Base-by-base conservation (phyloP, 2,888 invertebrate species). In the Eumacrocentrus americanus region DNA sequence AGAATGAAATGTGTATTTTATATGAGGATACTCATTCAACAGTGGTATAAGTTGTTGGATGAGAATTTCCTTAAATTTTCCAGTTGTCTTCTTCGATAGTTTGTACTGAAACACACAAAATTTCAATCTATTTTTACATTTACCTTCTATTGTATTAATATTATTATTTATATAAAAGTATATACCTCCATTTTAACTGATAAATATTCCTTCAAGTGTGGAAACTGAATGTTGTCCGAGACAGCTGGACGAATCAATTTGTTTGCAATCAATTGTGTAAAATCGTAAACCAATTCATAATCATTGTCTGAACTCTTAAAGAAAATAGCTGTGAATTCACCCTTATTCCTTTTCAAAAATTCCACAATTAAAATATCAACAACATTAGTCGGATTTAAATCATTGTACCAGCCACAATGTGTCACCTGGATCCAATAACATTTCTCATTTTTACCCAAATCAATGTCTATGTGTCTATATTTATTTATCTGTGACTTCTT, bases 1-100 rank as follows among this genome's bases (percentile, higher is more conserved):
- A 6, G 50, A 54, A 12, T 61, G 58, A 34, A 68, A 68, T 0
- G 69, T 66, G 40, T 72, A 72, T 44, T 74, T 73, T n/a, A 70
- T 62, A 12, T 66, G 62, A 0, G 64, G 23, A 60, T 70, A 54
- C 1, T 35, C 14, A 9, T 46, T 16, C 37, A 68, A 65, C 0
- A 71, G 25, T 22, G 53, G 18, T 3, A 12, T 44, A 6, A 77
- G 68, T 52, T 67, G 62, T 2, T 57, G 42, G 2, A 70, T 38
- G 2, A 74, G 9, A 1, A 20, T 37, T 0, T 62, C 53, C 3
- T 58, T 64, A 23, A 76, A 73, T 46, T 53, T 34, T 12, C 61
- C 22, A 3, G 67, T 14, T 20, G 71, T 59, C 3, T 16, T 34
- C 1, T 48, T 37, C 3, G 18, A 2, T 0, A 73, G 50, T 58